Base-by-base conservation (phyloP, 2,888 invertebrate species). In the Hyposoter dolosus region DNA sequence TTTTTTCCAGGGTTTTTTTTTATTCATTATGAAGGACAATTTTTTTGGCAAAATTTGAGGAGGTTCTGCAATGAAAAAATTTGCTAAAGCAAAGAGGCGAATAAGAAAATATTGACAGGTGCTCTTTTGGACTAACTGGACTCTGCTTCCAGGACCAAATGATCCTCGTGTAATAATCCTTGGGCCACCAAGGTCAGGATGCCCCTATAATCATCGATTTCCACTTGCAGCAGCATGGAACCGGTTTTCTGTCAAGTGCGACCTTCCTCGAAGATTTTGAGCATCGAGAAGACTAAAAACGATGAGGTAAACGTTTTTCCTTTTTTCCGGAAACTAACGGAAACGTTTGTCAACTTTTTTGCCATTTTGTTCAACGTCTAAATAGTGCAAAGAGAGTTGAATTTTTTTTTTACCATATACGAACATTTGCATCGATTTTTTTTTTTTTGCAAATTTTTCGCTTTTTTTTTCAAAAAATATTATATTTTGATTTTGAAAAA, bases 111-210 rank as follows among this genome's bases (percentile, higher is more conserved):
- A 50, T 35, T 19, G 63, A 65, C 75, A 76, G 75, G 75, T 76
- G 63, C 15, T 12, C 28, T 63, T 43, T 32, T 32, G 45, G 75
- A 60, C 23, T 80, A 80, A 80, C 79, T 72, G 79, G 71, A 80
- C 71, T 80, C 63, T 63, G 79, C 23, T 63, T 63, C 63, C 45
- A 32, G 79, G 71, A 71, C 63, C 47, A n/a, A 32, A 32, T 40
- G 56, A 56, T 71, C 43, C 47, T 56, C 47, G 47, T 40, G 19
- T 63, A 60, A 79, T 68, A 45, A 69, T 79, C 71, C 79, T 23
- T 15, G 47, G 60, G 45, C 35, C 69, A 43, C 77, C 82, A 85
- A 85, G 82, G 85, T 85, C 82, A 35, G 43, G 40, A 66, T 60
- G 75, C 68, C 69, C 60, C 50, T 63, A 63, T 63, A 63, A 60